Percentiles rank a stretch among this genome's conserved stretches.
Conservation (phyloP, 2,888 invertebrate species). For the Antheraea assamensis region DNA sequence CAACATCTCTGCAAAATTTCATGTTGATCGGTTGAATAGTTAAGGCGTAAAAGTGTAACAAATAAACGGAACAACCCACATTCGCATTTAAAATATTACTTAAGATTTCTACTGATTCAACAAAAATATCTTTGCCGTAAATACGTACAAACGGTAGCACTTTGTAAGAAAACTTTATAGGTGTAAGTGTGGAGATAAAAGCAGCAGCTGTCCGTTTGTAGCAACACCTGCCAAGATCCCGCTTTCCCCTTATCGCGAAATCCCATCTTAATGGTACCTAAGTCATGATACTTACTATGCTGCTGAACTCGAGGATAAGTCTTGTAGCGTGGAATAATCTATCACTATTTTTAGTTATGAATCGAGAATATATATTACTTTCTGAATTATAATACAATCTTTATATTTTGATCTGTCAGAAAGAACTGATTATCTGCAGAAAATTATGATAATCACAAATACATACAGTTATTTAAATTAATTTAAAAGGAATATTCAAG, state of each 20-base stretch:
- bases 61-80: too few relatives aligned
- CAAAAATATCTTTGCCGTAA: neutral
- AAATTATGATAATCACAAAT: neutral
- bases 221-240: slow-evolving; percentile 16
- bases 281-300: slow-evolving; percentile 13
- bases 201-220: slow-evolving; percentile 8
- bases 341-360: neutral
- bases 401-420: neutral
- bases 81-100: too few relatives aligned
- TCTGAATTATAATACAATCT: neutral
- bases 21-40: too few relatives aligned
- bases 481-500: neutral
- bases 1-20: too few relatives aligned
- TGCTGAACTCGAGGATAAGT: neutral
- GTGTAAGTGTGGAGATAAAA: slow-evolving; percentile 13
- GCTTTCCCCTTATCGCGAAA: slow-evolving; percentile 12
- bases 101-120: neutral
- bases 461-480: too few relatives aligned
- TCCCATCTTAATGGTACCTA: slow-evolving; percentile 15
- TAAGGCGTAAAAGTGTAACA: too few relatives aligned
- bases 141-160: neutral
- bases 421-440: neutral
- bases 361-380: neutral
- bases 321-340: slow-evolving; percentile 9
- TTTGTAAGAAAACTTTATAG: slow-evolving; percentile 13